Conservation (phyloP, 1,140 invertebrate genomes). For the Scaptomyza hsui region DNA sequence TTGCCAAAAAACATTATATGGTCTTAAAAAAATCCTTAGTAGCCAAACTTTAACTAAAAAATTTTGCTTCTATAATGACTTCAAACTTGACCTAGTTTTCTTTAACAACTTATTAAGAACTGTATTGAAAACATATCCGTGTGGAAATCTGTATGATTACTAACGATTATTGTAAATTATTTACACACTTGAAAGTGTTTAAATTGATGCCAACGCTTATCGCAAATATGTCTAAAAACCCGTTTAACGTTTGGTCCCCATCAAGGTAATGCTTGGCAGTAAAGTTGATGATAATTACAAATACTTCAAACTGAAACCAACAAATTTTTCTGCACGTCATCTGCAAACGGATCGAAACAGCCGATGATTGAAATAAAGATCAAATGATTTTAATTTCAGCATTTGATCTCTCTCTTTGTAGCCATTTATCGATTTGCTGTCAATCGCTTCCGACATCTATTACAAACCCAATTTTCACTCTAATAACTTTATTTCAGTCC, state of each 20-base stretch:
- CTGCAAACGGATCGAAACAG: slow-evolving; percentile 30
- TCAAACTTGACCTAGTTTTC: slow-evolving; percentile 28
- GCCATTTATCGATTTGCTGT: slow-evolving; percentile 40
- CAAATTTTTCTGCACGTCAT: slow-evolving; percentile 69
- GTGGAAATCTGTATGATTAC: slow-evolving; percentile 35
- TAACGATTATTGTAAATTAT: slow-evolving; percentile 39
- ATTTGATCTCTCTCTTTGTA: slow-evolving; percentile 18
- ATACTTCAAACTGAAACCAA: slow-evolving; percentile 51
- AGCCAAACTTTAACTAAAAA: too few relatives aligned
- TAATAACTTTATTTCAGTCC: slow-evolving; percentile 69
- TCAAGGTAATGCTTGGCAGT: slow-evolving; percentile 38
- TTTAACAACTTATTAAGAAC: slow-evolving; percentile 3
- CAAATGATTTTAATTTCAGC: slow-evolving; percentile 58
- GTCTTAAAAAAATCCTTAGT: too few relatives aligned
- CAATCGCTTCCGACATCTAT: slow-evolving; percentile 25
- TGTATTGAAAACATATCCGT: slow-evolving; percentile 10
- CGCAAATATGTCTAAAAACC: slow-evolving; percentile 35
- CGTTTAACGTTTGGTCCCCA: slow-evolving; percentile 58
- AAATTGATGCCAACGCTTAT: slow-evolving; percentile 12
- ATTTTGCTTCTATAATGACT: not conserved
- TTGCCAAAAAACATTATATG: too few relatives aligned
- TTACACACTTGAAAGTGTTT: slow-evolving; percentile 30
- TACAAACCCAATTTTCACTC: slow-evolving; percentile 59
- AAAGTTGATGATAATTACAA: slow-evolving; percentile 67
- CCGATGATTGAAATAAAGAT: slow-evolving; percentile 66